Conservation (phyloP, 2,113 vertebrate species). For the Leptocoma aspasia region DNA sequence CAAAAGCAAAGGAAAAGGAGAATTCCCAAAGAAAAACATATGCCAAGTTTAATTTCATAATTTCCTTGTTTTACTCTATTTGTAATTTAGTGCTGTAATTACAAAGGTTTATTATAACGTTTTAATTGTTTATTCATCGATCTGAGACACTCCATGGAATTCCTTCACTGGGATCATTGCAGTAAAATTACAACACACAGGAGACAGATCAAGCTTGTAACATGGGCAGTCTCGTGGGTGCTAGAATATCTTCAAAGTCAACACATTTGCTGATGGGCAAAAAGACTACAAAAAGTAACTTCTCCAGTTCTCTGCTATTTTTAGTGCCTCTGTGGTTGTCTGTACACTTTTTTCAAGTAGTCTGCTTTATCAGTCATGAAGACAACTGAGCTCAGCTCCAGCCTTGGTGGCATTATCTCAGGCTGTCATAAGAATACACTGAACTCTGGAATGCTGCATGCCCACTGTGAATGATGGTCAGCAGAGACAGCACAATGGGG, state of each 20-base stretch:
- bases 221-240: background rate
- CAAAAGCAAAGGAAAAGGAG: background rate
- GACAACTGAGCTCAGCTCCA: background rate
- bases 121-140: constrained; percentile 41
- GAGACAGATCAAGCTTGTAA: constrained; percentile 19
- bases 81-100: constrained; percentile 37
- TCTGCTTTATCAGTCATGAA: background rate
- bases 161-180: background rate
- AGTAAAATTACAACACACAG: constrained; percentile 39
- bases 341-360: background rate
- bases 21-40: background rate
- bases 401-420: background rate
- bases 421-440: background rate
- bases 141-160: background rate
- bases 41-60: background rate
- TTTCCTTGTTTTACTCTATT: background rate
- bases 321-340: background rate
- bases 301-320: background rate
- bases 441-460: background rate
- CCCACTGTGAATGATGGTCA: background rate
- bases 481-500: background rate
- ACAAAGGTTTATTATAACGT: constrained; percentile 31
- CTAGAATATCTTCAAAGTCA: constrained; percentile 42
- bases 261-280: constrained; percentile 24
- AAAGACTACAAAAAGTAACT: constrained; percentile 39